Evolutionary conservation across 1,140 invertebrate genomes (phyloP), one percentile per base, ranked within the genome.

Genomic region (Drepana arcuata): DNA sequence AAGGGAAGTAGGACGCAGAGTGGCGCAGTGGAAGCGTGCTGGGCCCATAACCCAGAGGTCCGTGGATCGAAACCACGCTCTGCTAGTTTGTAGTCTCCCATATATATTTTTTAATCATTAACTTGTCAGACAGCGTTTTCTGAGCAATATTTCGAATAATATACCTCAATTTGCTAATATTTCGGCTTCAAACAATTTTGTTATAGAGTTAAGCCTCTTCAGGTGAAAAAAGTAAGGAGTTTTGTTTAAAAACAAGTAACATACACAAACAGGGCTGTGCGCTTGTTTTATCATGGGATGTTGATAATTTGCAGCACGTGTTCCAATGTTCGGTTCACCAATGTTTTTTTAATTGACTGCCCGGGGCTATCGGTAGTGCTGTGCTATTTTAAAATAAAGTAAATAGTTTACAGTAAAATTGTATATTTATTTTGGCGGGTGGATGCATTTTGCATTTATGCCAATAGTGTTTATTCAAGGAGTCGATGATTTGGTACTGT

Each of bases 241-340:
- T 77, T 53, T 56, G 53, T 73, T 35, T 66, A 60, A 67, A 71
- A 74, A 73, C 64, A 72, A 65, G 45, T 45, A 41, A 55, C 40
- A 62, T 66, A 60, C 51, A 70, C 57, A 74, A 67, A 63, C 60
- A 70, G 34, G 29, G 14, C 28, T 16, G 9, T 16, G 23, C 34
- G 69, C 64, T 72, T 74, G 57, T 79, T 77, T 68, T 77, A 78
- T 75, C 75, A 75, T 70, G 75, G 75, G 75, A 80, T 74, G 70
- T 66, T 80, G 75, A 71, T 78, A 71, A 80, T 78, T 68, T 68
- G 46, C 30, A 51, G 45, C 75, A 78, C 69, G 69, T 72, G 71
- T 23, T 34, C 37, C 16, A 10, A 33, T 21, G 15, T 23, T 32
- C 29, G 30, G 7, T 35, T 26, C 24, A 33, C 27, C 46, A 24